Evolutionary conservation across 2,113 vertebrate genomes (phyloP).

Genomic region (Corythornis cristatus): DNA sequence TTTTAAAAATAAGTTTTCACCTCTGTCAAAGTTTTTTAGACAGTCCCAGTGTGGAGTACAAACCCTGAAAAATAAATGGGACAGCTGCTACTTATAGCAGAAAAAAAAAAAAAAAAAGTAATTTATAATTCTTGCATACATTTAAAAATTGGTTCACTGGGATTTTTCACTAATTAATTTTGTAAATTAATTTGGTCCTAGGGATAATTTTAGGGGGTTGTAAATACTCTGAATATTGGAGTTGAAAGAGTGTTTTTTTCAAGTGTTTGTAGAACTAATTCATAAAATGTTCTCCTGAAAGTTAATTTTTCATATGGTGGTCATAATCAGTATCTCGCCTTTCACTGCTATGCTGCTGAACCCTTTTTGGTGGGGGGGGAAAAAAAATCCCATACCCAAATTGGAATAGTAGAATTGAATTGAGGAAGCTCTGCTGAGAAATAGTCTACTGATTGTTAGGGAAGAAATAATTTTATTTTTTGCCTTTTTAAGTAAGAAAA

Average conservation of each 20-base stretch:
- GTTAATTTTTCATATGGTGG: background rate
- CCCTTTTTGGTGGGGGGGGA: background rate
- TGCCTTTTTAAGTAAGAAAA: background rate
- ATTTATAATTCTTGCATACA: background rate
- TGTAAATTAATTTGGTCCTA: conserved; percentile 27
- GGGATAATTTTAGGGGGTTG: conserved; percentile 4
- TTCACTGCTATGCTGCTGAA: background rate
- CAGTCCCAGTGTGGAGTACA: background rate
- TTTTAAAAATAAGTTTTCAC: background rate
- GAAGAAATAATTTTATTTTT: background rate
- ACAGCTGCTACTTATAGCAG: background rate
- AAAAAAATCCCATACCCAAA: background rate
- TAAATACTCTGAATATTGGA: background rate
- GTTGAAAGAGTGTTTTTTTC: background rate
- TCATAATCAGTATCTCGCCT: background rate
- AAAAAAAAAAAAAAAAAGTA: background rate
- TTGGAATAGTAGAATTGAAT: background rate
- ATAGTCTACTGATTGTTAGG: background rate
- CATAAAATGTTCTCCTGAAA: background rate
- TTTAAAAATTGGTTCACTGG: conserved; percentile 6
- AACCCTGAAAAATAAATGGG: conserved; percentile 25
- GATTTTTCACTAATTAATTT: conserved; percentile 34
- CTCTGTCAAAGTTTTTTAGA: background rate
- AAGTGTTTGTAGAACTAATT: conserved; percentile 19
- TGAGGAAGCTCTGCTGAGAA: background rate